phyloP scores from a whole-genome alignment of 2,888 invertebrate species.

The Elegia similella region DNA sequence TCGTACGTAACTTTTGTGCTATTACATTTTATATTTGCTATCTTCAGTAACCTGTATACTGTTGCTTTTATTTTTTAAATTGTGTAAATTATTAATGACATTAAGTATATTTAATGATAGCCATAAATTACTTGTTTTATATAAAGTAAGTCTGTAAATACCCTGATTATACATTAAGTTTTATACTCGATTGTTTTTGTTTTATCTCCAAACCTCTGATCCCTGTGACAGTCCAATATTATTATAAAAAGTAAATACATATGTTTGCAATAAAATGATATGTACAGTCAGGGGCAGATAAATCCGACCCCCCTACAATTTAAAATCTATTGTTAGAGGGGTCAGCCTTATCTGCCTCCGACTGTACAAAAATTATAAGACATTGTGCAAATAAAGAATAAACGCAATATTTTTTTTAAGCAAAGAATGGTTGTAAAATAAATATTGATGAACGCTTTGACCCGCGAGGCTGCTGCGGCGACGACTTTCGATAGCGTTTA shows the following conservation, averaged over 20 bases:
- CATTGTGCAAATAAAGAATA: neutral
- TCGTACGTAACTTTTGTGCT: conserved; percentile 67
- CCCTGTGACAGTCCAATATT: neutral
- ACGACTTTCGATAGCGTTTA: conserved; percentile 75
- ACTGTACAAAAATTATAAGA: neutral
- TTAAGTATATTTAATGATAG: conserved; percentile 78
- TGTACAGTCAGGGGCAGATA: too few relatives aligned
- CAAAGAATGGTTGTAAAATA: conserved; percentile 27
- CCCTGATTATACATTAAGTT: conserved; percentile 81
- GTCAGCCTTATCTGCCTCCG: too few relatives aligned
- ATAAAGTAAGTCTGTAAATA: conserved; percentile 80
- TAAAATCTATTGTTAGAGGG: too few relatives aligned
- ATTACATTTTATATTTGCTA: conserved; percentile 60
- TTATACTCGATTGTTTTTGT: conserved; percentile 77
- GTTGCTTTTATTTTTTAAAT: conserved; percentile 76
- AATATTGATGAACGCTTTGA: conserved; percentile 67
- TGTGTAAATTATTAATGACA: conserved; percentile 79
- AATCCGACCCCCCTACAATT: too few relatives aligned
- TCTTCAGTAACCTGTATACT: conserved; percentile 70
- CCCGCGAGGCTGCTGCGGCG: conserved; percentile 59
- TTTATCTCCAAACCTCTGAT: conserved; percentile 41
- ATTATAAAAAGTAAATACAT: neutral
- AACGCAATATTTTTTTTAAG: neutral
- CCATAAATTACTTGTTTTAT: conserved; percentile 81
- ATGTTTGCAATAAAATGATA: too few relatives aligned